Evolutionary conservation across 2,113 vertebrate species (phyloP), one percentile per base, ranked within the genome.

Genomic region (Silurus meridionalis): DNA sequence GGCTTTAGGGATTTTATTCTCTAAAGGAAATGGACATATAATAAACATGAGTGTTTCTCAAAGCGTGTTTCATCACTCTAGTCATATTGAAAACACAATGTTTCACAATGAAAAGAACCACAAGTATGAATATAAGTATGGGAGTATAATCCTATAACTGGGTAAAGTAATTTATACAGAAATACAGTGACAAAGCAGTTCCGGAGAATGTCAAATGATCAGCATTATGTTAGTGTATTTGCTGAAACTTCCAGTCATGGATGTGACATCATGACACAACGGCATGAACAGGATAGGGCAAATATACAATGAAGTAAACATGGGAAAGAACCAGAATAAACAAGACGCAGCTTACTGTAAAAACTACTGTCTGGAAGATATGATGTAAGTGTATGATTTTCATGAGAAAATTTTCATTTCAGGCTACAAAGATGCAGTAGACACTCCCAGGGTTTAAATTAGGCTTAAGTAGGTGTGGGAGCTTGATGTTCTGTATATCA

Each of bases 181-280:
- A 53, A 37, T 80, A 79, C 69, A 58, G 14, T 80, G 87, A 84
- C 85, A 74, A 50, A 46, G 67, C 69, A 84, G 64, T 86, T 89
- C 85, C 77, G 83, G 52, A 87, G 83, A 55, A 87, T 87, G 48
- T 60, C 21, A 83, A 11, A 75, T 78, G 64, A 67, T 84, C 2
- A 37, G 60, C 15, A 11, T 28, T 15, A 14, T 60, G 74, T 89
- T 78, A 80, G 71, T 64, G n/a, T 10, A 71, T 21, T 77, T 53
- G 84, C 50, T 71, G n/a, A 63, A 86, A 69, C 74, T 75, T 55
- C 69, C 60, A 75, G 46, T 50, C 79, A 58, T 28, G 19, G 66
- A 80, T 37, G 21, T 52, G 21, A 71, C 37, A 80, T 83, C n/a
- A 77, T 81, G n/a, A 78, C 10, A 80, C 84, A 82, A 58, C 67